A percentile compares a stretch with the other conserved stretches of the same genome.
Evolutionary conservation across 2,113 vertebrate species (phyloP).

Genomic region (Syngnathus scovelli): DNA sequence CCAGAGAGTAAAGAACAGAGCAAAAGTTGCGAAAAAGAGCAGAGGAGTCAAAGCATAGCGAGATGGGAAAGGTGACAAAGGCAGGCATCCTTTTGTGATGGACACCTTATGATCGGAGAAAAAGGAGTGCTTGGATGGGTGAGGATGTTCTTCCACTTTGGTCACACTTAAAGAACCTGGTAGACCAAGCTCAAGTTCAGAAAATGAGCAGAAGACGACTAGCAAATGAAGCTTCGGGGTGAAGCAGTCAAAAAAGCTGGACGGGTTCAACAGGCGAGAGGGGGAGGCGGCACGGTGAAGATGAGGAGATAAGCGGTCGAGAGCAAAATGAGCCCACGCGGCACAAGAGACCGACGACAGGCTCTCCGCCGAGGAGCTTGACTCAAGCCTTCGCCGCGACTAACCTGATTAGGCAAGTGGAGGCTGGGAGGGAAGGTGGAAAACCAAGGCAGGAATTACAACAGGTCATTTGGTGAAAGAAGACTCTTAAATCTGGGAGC

Average conservation of each 20-base stretch:
- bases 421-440: slow-evolving; percentile 25
- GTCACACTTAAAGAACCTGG: slow-evolving; percentile 50
- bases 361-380: slow-evolving; percentile 58
- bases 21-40: slow-evolving; percentile 34
- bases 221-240: slow-evolving; percentile 48
- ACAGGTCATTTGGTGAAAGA: slow-evolving; percentile 48
- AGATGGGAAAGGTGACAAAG: slow-evolving; percentile 57
- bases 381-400: slow-evolving; percentile 65
- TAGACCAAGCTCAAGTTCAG: slow-evolving; percentile 3
- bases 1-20: slow-evolving; percentile 44
- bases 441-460: slow-evolving; percentile 43
- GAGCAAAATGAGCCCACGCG: slow-evolving; percentile 46
- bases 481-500: slow-evolving; percentile 60
- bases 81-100: slow-evolving; percentile 43
- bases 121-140: slow-evolving; percentile 27
- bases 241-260: slow-evolving; percentile 45
- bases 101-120: slow-evolving; percentile 35
- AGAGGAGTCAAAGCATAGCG: slow-evolving; percentile 55
- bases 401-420: slow-evolving; percentile 65
- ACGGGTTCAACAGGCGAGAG: slow-evolving; percentile 25
- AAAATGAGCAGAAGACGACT: slow-evolving; percentile 20
- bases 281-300: slow-evolving; percentile 15
- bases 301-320: slow-evolving; percentile 40
- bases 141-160: slow-evolving; percentile 48
- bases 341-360: slow-evolving; percentile 55